phyloP scores from a whole-genome alignment of 2,888 invertebrate species.

The Lymantria monacha region DNA sequence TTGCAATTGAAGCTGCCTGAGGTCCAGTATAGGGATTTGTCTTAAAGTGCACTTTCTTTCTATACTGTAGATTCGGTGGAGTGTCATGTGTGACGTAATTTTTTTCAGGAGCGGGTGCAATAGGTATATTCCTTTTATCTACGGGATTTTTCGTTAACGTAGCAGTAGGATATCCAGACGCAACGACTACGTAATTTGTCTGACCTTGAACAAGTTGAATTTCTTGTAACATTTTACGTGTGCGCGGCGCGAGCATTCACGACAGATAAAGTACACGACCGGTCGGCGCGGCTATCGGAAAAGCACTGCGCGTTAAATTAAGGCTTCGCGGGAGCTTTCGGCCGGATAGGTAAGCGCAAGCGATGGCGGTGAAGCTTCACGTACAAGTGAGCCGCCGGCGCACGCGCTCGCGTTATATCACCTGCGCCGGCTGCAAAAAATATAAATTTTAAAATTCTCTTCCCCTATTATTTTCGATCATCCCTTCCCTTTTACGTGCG shows the following conservation, averaged over 20 bases:
- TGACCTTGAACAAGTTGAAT: slow-evolving; percentile 80
- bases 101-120: slow-evolving; percentile 83
- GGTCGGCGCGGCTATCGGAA: slow-evolving; percentile 59
- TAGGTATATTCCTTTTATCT: slow-evolving; percentile 78
- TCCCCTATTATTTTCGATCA: slow-evolving; percentile 83
- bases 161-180: slow-evolving; percentile 74
- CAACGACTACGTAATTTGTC: slow-evolving; percentile 84
- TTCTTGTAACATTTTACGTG: slow-evolving; percentile 78
- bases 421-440: slow-evolving; percentile 83
- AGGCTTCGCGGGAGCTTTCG: slow-evolving; percentile 57
- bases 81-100: slow-evolving; percentile 78
- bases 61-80: slow-evolving; percentile 83
- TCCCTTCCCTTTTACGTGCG: slow-evolving; percentile 79
- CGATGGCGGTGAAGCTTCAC: slow-evolving; percentile 68
- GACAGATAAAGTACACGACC: slow-evolving; percentile 50
- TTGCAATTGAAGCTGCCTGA: slow-evolving; percentile 92
- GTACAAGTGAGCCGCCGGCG: slow-evolving; percentile 78
- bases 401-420: slow-evolving; percentile 80
- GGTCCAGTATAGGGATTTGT: slow-evolving; percentile 84
- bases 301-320: slow-evolving; percentile 57
- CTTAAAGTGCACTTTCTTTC: slow-evolving; percentile 88
- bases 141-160: slow-evolving; percentile 73
- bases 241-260: slow-evolving; percentile 53
- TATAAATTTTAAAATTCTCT: slow-evolving; percentile 81
- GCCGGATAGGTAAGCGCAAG: slow-evolving; percentile 47